Evolutionary conservation across 2,113 vertebrate genomes (phyloP), one percentile per base, ranked within the genome.

Genomic region (Hippocampus barbouri): DNA sequence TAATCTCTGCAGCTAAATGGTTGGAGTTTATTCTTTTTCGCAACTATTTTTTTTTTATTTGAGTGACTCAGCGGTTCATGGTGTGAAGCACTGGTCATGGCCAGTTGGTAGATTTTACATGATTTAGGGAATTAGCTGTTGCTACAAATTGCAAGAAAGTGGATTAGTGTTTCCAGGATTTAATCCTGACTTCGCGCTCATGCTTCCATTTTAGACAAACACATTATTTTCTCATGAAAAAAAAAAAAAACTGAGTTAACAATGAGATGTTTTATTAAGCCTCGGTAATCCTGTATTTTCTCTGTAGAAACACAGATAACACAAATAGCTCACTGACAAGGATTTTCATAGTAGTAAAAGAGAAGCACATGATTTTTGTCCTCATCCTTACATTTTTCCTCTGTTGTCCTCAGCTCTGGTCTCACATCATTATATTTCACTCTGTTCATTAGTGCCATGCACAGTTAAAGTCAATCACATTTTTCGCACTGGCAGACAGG

Each of bases 361-460:
- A 75, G 54, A 15, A 73, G 47, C 47, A 34, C 21, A 57, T 59
- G 34, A 15, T 74, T 69, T 75, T 60, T 53, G 30, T 66, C 68
- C 71, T n/a, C 53, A 9, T 61, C 43, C 66, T 69, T 59, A 57
- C 21, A 47, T 65, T 75, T 69, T 70, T 81, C 79, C 80, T 88
- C 66, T 80, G 69, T 72, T 75, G 47, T 80, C 66, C 61, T 30
- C 6, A 18, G 57, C 65, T 70, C 1, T 1, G 51, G 59, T 68
- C 63, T 76, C 69, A 18, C 75, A 69, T 80, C 72, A 72, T 76
- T 77, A 43, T 65, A 71, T 72, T 85, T 80, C 79, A 89, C 83
- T 81, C 62, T 88, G 87, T 89, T 90, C 83, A 90, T 90, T 87
- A 90, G 85, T n/a, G 62, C 65, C 70, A 43, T 43, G 41, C 41